phyloP scores from a whole-genome alignment of 1,140 invertebrate species.

The Penaeus indicus region DNA sequence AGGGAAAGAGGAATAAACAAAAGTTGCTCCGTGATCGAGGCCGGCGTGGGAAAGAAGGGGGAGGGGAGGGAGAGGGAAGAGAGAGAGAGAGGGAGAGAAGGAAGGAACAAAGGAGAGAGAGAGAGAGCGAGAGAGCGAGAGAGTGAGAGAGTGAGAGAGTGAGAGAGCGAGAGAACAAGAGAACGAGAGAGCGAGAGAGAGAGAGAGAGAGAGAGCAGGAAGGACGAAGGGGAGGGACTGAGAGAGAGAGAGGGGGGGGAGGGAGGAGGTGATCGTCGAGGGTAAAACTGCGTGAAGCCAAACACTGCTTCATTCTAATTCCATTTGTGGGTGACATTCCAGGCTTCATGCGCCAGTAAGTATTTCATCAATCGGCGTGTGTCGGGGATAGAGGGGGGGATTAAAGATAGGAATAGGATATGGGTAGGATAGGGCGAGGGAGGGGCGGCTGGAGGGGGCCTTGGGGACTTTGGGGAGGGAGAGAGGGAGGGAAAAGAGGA shows the following conservation, averaged over 20 bases:
- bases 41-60: neutral
- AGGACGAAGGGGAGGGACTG: no score
- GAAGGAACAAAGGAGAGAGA: neutral
- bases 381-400: neutral
- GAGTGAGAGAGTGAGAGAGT: no score
- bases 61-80: neutral
- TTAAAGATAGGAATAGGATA: neutral
- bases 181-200: no score
- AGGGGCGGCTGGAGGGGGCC: neutral
- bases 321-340: no score
- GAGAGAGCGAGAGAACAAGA: no score
- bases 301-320: no score
- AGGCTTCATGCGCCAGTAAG: no score
- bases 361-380: no score
- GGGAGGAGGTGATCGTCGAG: no score
- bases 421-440: neutral
- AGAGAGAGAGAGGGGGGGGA: no score
- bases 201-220: no score
- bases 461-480: neutral
- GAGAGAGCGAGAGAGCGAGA: neutral
- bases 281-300: no score
- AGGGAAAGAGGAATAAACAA: neutral
- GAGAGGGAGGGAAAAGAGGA: neutral
- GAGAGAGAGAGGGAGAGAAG: neutral
- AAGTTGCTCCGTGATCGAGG: neutral